A percentile compares a stretch with the other conserved stretches of the same genome.
phyloP scores from a whole-genome alignment of 2,888 invertebrate genomes.

The Cosmia pyralina region DNA sequence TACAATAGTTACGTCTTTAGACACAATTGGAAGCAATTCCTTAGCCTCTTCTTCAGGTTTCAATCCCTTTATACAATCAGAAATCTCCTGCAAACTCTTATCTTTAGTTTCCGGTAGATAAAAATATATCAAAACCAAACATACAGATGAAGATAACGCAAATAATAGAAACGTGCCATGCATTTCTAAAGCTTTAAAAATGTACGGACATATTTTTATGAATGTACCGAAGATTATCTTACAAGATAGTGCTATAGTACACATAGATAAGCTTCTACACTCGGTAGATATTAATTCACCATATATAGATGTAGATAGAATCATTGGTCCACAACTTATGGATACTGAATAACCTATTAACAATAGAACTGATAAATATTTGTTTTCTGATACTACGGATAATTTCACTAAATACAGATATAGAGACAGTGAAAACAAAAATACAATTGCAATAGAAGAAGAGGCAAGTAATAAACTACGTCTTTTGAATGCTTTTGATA shows the following conservation, averaged over 20 bases:
- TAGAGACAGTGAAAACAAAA: conserved; percentile 45
- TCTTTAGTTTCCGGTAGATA: conserved; percentile 71
- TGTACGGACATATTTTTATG: conserved; percentile 65
- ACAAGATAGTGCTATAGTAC: conserved; percentile 54
- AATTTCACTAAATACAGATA: conserved; percentile 45
- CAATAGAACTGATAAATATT: conserved; percentile 36
- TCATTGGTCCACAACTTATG: conserved; percentile 74
- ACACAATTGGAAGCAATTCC: conserved; percentile 30
- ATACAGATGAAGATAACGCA: conserved; percentile 57
- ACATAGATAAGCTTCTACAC: conserved; percentile 51
- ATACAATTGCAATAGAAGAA: conserved; percentile 60
- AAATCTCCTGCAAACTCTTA: conserved; percentile 64
- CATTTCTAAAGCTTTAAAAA: conserved; percentile 60
- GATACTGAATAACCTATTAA: conserved; percentile 42
- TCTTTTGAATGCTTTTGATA: conserved; percentile 62
- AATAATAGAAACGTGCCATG: conserved; percentile 69
- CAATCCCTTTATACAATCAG: conserved; percentile 42
- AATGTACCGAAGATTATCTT: conserved; percentile 57
- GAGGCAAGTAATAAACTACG: conserved; percentile 62
- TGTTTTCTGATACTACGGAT: conserved; percentile 32
- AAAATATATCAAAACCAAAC: conserved; percentile 59
- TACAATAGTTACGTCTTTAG: conserved; percentile 3
- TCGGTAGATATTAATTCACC: conserved; percentile 68
- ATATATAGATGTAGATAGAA: conserved; percentile 64
- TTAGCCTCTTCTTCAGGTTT: conserved; percentile 38